phyloP scores from a whole-genome alignment of 2,888 invertebrate species.

The Dynastes grantii region DNA sequence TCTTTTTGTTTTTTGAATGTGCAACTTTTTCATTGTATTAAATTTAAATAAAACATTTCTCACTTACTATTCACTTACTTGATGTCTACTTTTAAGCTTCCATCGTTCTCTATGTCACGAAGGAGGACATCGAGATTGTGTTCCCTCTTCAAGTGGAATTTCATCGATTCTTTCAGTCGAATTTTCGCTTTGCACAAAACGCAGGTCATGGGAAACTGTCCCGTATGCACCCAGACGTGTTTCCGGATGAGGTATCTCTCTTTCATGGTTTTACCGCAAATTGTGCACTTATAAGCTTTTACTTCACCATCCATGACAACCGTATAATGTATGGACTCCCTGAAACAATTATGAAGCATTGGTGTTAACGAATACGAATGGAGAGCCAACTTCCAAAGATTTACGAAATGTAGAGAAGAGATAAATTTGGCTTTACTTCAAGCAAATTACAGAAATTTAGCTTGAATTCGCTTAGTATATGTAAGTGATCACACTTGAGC shows the following conservation, averaged over 20 bases:
- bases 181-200: neutral
- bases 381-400: neutral
- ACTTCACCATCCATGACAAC: conserved; percentile 12
- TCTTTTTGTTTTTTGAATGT: too few relatives aligned
- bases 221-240: neutral
- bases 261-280: neutral
- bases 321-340: neutral
- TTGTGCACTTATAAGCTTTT: neutral
- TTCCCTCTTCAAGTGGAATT: conserved; percentile 16
- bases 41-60: neutral
- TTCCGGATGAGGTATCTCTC: conserved; percentile 8
- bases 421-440: too few relatives aligned
- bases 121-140: neutral
- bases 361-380: too few relatives aligned
- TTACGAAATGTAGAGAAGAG: too few relatives aligned
- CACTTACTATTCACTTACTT: conserved; percentile 9
- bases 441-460: too few relatives aligned
- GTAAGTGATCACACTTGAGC: too few relatives aligned
- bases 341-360: neutral
- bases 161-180: conserved; percentile 15
- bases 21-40: neutral
- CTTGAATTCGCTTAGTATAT: too few relatives aligned
- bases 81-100: neutral
- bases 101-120: conserved; percentile 13
- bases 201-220: conserved; percentile 4